phyloP scores from a whole-genome alignment of 2,888 invertebrate genomes.

The Allolobophora icterica region DNA sequence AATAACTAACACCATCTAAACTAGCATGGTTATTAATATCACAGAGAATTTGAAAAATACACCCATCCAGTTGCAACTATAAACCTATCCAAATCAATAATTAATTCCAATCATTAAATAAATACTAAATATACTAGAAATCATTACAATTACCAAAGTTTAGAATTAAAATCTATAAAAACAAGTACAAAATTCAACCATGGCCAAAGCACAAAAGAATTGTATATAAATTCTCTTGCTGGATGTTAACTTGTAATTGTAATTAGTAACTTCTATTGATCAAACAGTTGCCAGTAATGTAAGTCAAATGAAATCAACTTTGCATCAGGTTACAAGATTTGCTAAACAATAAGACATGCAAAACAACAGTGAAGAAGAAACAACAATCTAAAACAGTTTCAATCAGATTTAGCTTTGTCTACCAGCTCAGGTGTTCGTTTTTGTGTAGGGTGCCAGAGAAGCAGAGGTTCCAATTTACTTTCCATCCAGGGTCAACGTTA shows the following conservation, averaged over 20 bases:
- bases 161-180: not conserved
- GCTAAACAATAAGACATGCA: not conserved
- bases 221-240: not conserved
- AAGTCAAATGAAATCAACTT: not conserved
- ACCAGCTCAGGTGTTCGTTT: not conserved
- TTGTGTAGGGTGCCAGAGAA: not conserved
- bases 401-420: not conserved
- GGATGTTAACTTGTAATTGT: not conserved
- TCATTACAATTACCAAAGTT: not conserved
- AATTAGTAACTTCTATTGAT: too few species aligned
- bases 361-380: not conserved
- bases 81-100: not conserved
- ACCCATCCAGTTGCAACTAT: not conserved
- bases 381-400: not conserved
- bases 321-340: not conserved
- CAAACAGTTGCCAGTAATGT: not conserved
- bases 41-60: not conserved
- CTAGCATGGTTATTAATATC: not conserved
- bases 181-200: not conserved
- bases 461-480: not conserved
- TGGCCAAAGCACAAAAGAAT: not conserved
- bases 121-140: not conserved
- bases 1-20: conserved; percentile 3
- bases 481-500: not conserved
- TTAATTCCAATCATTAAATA: not conserved